Conservation (phyloP, 2,113 vertebrate genomes). For the Chionodraco myersi region DNA sequence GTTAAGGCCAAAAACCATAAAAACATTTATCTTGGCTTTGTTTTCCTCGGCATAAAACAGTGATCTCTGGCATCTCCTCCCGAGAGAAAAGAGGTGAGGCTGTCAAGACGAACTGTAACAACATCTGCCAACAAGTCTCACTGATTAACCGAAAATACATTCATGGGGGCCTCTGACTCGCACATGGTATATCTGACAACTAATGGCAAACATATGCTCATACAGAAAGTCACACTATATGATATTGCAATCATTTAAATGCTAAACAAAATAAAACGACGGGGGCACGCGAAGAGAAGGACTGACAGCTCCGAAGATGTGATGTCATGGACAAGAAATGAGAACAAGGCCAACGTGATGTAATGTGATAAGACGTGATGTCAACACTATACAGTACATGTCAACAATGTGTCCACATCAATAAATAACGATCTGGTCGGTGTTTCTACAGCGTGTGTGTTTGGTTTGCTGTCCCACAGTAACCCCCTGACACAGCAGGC, state of each 20-base stretch:
- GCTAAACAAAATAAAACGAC: slow-evolving; percentile 13
- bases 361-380: slow-evolving; percentile 20
- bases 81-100: slow-evolving; percentile 30
- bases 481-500: slow-evolving; percentile 17
- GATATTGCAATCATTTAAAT: slow-evolving; percentile 33
- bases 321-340: slow-evolving; percentile 33
- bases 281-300: background rate
- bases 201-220: slow-evolving; percentile 62
- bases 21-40: slow-evolving; percentile 63
- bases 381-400: background rate
- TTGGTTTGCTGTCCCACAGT: slow-evolving; percentile 33
- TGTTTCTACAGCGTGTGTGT: slow-evolving; percentile 28
- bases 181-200: slow-evolving; percentile 33
- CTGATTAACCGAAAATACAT: slow-evolving; percentile 55
- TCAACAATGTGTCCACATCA: slow-evolving; percentile 11
- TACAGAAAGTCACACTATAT: slow-evolving; percentile 2
- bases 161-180: slow-evolving; percentile 38
- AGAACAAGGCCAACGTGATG: slow-evolving; percentile 12
- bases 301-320: slow-evolving; percentile 9
- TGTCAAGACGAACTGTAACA: slow-evolving; percentile 45
- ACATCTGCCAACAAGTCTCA: slow-evolving; percentile 51
- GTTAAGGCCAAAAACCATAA: slow-evolving; percentile 37
- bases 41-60: slow-evolving; percentile 54
- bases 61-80: slow-evolving; percentile 34
- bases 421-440: background rate